phyloP scores from a whole-genome alignment of 2,797 vertebrate genomes.

The Threskiornis aethiopicus region DNA sequence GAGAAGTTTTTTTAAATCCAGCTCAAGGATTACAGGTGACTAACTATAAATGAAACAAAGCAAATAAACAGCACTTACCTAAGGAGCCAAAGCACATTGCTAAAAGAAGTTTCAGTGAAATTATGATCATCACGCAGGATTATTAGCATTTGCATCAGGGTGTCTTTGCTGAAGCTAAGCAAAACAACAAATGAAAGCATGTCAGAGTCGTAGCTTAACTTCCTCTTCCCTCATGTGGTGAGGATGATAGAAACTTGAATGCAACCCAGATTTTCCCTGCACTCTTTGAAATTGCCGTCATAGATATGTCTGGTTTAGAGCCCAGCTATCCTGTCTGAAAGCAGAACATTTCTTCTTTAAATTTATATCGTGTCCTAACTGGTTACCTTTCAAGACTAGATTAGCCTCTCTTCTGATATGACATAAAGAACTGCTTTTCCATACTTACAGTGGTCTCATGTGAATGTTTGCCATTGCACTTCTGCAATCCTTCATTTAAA shows the following conservation, averaged over 20 bases:
- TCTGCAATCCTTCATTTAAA: not conserved
- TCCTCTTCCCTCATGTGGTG: not conserved
- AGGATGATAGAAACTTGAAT: fast-evolving
- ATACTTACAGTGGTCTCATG: not conserved
- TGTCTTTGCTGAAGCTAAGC: not conserved
- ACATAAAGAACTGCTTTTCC: not conserved
- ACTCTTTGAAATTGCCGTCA: not conserved
- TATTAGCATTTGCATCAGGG: not conserved
- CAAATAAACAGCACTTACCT: not conserved
- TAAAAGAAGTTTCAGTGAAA: not conserved
- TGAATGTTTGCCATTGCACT: not conserved
- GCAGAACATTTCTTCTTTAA: not conserved
- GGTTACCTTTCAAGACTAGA: not conserved
- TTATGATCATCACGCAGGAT: not conserved
- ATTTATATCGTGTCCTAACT: not conserved
- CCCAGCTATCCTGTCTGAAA: not conserved
- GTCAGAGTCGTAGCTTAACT: not conserved
- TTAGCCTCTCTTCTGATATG: not conserved
- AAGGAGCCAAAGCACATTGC: not conserved
- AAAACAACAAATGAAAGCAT: not conserved
- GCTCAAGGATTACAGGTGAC: not conserved
- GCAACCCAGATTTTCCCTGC: not conserved
- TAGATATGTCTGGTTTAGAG: not conserved
- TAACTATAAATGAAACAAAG: not conserved
- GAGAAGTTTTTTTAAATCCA: not conserved